A percentile compares a stretch with the other conserved stretches of the same genome.
phyloP scores from a whole-genome alignment of 1,140 invertebrate species.

The Cherax destructor region DNA sequence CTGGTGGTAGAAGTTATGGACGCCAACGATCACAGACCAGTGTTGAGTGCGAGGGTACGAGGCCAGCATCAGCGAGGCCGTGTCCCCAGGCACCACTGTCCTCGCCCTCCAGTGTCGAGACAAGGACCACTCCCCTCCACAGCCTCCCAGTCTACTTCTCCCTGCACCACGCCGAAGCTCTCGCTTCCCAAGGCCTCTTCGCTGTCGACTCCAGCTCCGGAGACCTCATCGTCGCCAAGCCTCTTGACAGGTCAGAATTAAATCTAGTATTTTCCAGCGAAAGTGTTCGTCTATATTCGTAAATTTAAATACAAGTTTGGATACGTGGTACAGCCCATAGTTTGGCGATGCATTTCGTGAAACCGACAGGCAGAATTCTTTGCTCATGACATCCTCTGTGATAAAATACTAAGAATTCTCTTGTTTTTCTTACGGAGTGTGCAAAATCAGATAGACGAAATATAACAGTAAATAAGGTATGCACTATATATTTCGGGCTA shows the following conservation, averaged over 20 bases:
- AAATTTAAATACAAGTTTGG: neutral
- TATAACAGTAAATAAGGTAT: no score
- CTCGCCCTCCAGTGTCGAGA: conserved; percentile 88
- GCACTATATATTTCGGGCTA: no score
- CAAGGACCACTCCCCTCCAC: conserved; percentile 83
- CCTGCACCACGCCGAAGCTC: conserved; percentile 61
- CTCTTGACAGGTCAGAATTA: conserved; percentile 81
- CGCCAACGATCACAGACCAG: conserved; percentile 89
- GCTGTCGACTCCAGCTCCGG: conserved; percentile 87
- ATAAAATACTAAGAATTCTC: no score
- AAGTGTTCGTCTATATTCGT: no score
- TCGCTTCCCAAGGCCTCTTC: conserved; percentile 78
- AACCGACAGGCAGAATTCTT: no score
- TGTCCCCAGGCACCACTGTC: conserved; percentile 84
- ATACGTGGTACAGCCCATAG: neutral
- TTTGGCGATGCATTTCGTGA: no score
- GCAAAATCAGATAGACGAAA: no score
- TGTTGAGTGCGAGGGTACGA: conserved; percentile 81
- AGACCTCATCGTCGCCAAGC: conserved; percentile 82
- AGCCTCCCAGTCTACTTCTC: conserved; percentile 81
- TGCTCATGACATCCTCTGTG: no score
- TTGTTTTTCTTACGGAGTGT: no score
- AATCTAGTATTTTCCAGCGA: no score
- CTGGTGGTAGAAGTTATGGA: conserved; percentile 89
- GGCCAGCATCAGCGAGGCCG: conserved; percentile 91